Evolutionary conservation across 2,113 vertebrate species (phyloP).

Genomic region (Rhinogobius similis): DNA sequence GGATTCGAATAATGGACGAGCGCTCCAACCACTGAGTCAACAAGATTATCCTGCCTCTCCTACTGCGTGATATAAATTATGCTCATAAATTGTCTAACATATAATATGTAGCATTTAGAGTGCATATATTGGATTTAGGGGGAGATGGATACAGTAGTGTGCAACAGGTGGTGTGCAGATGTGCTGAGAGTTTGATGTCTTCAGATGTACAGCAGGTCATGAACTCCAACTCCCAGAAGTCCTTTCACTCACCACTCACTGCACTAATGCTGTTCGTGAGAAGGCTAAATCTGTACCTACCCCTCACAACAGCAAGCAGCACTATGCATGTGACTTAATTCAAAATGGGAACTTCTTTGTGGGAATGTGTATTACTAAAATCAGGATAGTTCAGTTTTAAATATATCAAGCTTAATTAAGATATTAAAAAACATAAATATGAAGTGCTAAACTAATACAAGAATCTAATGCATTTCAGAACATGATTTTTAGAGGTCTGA

Average conservation of each 20-base stretch:
- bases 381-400: no score
- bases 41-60: no score
- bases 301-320: neutral
- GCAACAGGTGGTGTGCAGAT: constrained; percentile 27
- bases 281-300: neutral
- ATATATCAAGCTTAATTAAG: no score
- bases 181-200: constrained; percentile 17
- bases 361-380: no score
- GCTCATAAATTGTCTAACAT: no score
- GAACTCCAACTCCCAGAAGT: constrained; percentile 22
- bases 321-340: neutral
- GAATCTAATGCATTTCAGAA: no score
- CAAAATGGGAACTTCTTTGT: no score
- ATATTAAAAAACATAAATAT: no score
- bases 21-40: neutral
- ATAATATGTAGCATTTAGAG: neutral
- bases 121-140: neutral
- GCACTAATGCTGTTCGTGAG: neutral
- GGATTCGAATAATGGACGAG: neutral
- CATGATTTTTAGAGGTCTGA: no score
- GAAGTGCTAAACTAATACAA: no score
- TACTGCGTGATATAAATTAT: no score
- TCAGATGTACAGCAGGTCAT: neutral
- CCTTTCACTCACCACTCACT: constrained; percentile 11
- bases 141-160: neutral